Percentiles rank a stretch among this genome's conserved stretches.
phyloP scores from a whole-genome alignment of 1,140 invertebrate genomes.

The Caenorhabditis inopinata region DNA sequence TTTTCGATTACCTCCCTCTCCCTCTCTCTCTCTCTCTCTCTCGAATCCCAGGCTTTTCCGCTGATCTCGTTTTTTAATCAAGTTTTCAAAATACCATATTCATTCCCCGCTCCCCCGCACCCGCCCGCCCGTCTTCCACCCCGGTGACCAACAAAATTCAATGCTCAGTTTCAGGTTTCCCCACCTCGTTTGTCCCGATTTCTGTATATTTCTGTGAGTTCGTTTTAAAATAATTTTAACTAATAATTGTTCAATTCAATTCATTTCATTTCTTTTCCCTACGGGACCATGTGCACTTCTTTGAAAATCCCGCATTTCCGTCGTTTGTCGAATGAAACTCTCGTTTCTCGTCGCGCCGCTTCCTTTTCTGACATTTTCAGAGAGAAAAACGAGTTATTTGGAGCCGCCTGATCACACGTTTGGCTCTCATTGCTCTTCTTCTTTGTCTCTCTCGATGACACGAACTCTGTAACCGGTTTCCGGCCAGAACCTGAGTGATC shows the following conservation, averaged over 20 bases:
- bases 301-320: not conserved
- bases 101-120: not conserved
- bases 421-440: too few relatives aligned
- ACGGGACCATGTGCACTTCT: slow-evolving; percentile 4
- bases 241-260: not conserved
- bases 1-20: too few relatives aligned
- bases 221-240: not conserved
- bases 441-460: too few relatives aligned
- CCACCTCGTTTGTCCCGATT: not conserved
- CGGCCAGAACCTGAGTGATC: too few relatives aligned
- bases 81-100: not conserved
- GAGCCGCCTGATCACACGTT: too few relatives aligned
- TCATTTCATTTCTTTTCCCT: not conserved
- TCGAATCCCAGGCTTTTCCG: slow-evolving; percentile 14
- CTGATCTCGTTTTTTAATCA: not conserved
- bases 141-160: slow-evolving; percentile 14
- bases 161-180: slow-evolving; percentile 33
- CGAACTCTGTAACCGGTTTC: too few relatives aligned
- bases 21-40: not conserved
- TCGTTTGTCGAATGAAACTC: not conserved
- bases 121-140: too few relatives aligned
- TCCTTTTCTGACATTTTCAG: not conserved
- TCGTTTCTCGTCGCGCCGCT: not conserved
- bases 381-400: too few relatives aligned
- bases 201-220: slow-evolving; percentile 13